A percentile compares a stretch with the other conserved stretches of the same genome.
phyloP scores from a whole-genome alignment of 2,113 vertebrate genomes.

The Dendropsophus ebraccatus region DNA sequence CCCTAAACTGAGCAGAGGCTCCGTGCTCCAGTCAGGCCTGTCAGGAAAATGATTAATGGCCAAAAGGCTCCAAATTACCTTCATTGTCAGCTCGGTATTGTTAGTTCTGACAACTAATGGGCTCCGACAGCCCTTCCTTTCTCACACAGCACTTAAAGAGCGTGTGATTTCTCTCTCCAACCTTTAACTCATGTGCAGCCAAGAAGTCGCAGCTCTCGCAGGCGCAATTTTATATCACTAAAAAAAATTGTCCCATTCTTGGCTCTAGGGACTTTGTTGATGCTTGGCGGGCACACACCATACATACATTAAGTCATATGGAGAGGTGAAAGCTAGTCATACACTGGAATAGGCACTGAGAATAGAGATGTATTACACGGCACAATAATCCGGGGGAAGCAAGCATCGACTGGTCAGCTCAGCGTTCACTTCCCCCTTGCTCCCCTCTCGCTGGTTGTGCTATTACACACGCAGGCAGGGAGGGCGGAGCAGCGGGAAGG shows the following conservation, averaged over 20 bases:
- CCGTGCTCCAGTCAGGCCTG: constrained; percentile 55
- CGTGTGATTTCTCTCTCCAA: constrained; percentile 53
- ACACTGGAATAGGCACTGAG: not conserved
- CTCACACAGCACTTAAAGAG: constrained; percentile 59
- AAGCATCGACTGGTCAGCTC: too few species aligned
- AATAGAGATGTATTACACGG: not conserved
- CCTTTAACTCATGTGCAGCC: constrained; percentile 54
- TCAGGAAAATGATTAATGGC: constrained; percentile 59
- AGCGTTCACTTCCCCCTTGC: too few species aligned
- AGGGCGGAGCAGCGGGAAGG: too few species aligned
- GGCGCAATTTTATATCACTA: not conserved
- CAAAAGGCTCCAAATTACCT: constrained; percentile 60
- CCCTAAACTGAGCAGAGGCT: constrained; percentile 59
- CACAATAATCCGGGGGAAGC: too few species aligned
- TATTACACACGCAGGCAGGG: too few species aligned
- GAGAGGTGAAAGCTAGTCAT: not conserved
- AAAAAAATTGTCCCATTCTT: not conserved
- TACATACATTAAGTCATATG: not conserved
- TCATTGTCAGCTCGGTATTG: constrained; percentile 60
- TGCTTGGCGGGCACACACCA: too few species aligned
- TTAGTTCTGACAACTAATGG: constrained; percentile 60
- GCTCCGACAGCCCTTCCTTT: constrained; percentile 59
- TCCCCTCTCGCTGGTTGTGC: too few species aligned
- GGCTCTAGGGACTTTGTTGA: too few species aligned
- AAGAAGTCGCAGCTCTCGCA: constrained; percentile 15